Evolutionary conservation across 2,888 invertebrate genomes (phyloP).

Genomic region (Noctuana brunneofusca): DNA sequence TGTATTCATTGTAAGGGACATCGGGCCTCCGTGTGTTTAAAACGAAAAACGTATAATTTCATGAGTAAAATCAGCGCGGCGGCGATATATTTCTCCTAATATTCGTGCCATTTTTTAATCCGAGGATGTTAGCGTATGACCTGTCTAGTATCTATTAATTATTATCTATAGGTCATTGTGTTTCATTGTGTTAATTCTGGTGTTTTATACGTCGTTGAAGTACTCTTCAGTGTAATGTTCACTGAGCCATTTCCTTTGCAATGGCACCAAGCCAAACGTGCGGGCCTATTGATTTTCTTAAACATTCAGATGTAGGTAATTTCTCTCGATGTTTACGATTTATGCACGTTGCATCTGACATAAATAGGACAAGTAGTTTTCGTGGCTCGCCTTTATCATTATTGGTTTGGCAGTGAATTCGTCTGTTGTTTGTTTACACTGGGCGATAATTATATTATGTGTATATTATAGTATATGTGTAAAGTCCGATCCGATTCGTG

Average conservation of each 20-base stretch:
- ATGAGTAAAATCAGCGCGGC: too few relatives aligned
- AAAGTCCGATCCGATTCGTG: not conserved
- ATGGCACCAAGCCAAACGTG: slow-evolving; percentile 5
- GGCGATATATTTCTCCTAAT: too few relatives aligned
- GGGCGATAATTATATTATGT: not conserved
- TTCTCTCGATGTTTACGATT: slow-evolving; percentile 23
- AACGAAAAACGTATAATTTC: too few relatives aligned
- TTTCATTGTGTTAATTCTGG: not conserved
- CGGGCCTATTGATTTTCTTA: slow-evolving; percentile 26
- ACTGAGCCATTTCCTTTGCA: not conserved
- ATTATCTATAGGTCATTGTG: too few relatives aligned
- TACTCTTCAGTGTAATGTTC: not conserved
- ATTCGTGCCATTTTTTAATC: too few relatives aligned
- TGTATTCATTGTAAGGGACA: too few relatives aligned
- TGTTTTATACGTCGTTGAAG: not conserved
- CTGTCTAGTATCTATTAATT: too few relatives aligned
- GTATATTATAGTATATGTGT: not conserved
- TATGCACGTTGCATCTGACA: slow-evolving; percentile 1
- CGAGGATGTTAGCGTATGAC: too few relatives aligned
- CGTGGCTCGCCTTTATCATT: not conserved
- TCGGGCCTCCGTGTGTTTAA: too few relatives aligned
- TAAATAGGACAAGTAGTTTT: not conserved
- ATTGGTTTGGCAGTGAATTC: not conserved
- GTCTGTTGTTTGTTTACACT: not conserved
- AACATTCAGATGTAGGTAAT: slow-evolving; percentile 20